Evolutionary conservation across 1,140 invertebrate species (phyloP).

Genomic region (Frieseomelitta varia): DNA sequence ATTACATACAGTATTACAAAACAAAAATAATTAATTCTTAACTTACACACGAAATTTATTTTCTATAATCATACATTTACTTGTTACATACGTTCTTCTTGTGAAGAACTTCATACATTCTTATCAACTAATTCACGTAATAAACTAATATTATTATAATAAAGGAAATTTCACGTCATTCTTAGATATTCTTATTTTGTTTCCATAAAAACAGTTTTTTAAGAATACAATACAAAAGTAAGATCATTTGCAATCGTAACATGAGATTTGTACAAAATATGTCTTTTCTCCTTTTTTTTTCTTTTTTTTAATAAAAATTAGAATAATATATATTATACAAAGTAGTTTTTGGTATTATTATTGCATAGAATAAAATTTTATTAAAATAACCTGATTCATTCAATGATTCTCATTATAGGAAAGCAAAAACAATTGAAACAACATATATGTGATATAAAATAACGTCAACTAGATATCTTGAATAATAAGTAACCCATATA

Average conservation of each 20-base stretch:
- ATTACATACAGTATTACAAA: not conserved
- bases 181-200: conserved; percentile 17
- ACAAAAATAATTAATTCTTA: not conserved
- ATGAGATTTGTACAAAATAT: conserved; percentile 60
- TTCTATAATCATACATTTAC: conserved; percentile 27
- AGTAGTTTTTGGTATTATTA: conserved; percentile 39
- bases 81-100: conserved; percentile 13
- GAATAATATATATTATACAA: conserved; percentile 35
- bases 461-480: not conserved
- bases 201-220: conserved; percentile 24
- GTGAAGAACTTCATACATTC: conserved; percentile 4
- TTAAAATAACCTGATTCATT: conserved; percentile 19
- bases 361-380: conserved; percentile 37
- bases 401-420: conserved; percentile 5
- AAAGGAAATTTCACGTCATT: conserved; percentile 3
- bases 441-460: conserved; percentile 20
- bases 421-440: conserved; percentile 17
- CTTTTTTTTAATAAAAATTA: conserved; percentile 35
- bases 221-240: conserved; percentile 32
- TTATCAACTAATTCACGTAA: conserved; percentile 14
- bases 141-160: conserved; percentile 10
- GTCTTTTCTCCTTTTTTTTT: not conserved
- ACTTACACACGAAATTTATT: conserved; percentile 11
- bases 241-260: conserved; percentile 52
- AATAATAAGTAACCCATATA: conserved; percentile 22